Conservation (phyloP, 2,113 vertebrate genomes). For the Plecturocebus donacophilus region DNA sequence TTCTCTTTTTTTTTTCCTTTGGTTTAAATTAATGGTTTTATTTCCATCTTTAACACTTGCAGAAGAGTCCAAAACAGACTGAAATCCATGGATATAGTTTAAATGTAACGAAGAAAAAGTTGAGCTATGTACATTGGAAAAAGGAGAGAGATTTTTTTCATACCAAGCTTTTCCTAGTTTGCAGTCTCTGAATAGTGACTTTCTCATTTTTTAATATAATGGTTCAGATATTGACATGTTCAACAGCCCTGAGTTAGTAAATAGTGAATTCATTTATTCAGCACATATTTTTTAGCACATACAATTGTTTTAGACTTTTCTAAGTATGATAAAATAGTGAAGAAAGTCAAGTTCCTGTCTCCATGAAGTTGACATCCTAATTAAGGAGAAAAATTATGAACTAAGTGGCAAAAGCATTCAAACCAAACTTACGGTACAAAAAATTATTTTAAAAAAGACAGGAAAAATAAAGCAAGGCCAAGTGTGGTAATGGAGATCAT, state of each 20-base stretch:
- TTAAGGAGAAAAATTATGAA: background rate
- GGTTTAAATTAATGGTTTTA: constrained; percentile 77
- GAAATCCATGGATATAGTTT: constrained; percentile 75
- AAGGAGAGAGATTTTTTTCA: constrained; percentile 60
- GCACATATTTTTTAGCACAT: background rate
- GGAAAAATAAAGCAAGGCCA: background rate
- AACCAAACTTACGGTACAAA: background rate
- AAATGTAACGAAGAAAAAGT: constrained; percentile 78
- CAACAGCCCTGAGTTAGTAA: background rate
- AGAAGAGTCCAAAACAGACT: constrained; percentile 75
- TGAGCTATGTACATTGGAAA: constrained; percentile 82
- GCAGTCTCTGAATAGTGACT: constrained; percentile 54
- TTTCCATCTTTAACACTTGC: constrained; percentile 80
- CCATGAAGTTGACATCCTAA: background rate
- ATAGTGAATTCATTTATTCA: background rate
- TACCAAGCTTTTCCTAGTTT: constrained; percentile 61
- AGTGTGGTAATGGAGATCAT: fast-evolving
- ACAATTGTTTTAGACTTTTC: background rate
- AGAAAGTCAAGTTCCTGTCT: background rate
- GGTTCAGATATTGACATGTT: background rate
- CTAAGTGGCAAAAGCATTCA: background rate
- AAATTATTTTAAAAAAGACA: background rate
- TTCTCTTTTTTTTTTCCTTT: background rate
- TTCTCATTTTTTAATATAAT: background rate
- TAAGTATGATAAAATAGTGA: background rate